Evolutionary conservation across 2,888 invertebrate genomes (phyloP).

Genomic region (Conus canariensis): DNA sequence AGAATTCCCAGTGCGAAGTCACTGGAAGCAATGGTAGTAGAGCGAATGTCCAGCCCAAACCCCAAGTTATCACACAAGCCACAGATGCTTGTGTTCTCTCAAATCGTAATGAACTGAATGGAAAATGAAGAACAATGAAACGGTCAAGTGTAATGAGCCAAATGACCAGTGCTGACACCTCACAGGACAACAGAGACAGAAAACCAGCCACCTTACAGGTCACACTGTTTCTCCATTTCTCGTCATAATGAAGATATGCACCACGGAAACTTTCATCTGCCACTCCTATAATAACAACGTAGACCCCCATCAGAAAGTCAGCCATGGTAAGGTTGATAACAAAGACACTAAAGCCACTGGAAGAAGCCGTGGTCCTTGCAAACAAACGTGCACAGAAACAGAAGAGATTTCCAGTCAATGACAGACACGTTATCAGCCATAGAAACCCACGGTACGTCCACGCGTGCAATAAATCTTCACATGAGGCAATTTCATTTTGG

Average conservation of each 20-base stretch:
- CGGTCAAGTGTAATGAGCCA: neutral
- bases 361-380: neutral
- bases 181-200: neutral
- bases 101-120: neutral
- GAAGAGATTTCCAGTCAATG: neutral
- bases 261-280: conserved; percentile 7
- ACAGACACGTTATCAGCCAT: neutral
- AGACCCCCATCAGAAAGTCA: neutral
- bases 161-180: neutral
- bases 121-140: neutral
- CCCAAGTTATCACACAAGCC: neutral
- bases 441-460: neutral
- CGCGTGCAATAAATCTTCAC: neutral
- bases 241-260: neutral
- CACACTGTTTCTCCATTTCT: neutral
- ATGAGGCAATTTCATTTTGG: neutral
- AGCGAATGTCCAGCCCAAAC: neutral
- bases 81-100: neutral
- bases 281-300: neutral
- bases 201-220: neutral
- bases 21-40: neutral
- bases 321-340: neutral
- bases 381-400: neutral
- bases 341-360: neutral
- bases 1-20: neutral